Evolutionary conservation across 2,888 invertebrate species (phyloP).

Genomic region (Aquatica leii): DNA sequence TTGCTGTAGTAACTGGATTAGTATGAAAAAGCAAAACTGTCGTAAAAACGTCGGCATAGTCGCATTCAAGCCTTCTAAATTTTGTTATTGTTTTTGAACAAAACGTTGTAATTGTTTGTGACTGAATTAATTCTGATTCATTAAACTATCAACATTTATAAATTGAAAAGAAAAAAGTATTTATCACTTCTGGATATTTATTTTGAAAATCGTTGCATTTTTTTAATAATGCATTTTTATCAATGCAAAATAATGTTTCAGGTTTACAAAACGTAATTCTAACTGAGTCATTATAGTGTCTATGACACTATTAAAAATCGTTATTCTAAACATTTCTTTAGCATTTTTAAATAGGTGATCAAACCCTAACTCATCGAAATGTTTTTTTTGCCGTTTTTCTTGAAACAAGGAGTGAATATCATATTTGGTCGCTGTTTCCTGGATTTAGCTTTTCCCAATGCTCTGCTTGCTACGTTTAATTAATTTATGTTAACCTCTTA

Average conservation of each 20-base stretch:
- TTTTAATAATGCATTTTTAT: neutral
- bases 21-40: neutral
- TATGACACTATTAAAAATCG: neutral
- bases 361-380: neutral
- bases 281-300: neutral
- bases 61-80: too few species aligned
- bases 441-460: neutral
- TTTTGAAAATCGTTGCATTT: neutral
- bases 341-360: neutral
- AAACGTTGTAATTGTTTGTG: neutral
- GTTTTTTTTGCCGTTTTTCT: slow-evolving; percentile 1
- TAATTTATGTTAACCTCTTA: slow-evolving; percentile 9
- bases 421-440: neutral
- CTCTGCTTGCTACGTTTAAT: slow-evolving; percentile 3
- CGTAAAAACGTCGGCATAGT: too few species aligned
- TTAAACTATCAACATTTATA: neutral
- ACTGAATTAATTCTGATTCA: neutral
- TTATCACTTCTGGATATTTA: neutral
- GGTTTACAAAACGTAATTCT: neutral
- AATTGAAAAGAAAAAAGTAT: too few species aligned
- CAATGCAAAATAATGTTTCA: neutral
- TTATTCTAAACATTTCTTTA: too few species aligned
- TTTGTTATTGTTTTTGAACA: too few species aligned
- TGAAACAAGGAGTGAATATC: neutral
- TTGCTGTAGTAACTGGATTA: neutral